Conservation (phyloP, 1,140 invertebrate species). For the Aphaenogaster floridana region DNA sequence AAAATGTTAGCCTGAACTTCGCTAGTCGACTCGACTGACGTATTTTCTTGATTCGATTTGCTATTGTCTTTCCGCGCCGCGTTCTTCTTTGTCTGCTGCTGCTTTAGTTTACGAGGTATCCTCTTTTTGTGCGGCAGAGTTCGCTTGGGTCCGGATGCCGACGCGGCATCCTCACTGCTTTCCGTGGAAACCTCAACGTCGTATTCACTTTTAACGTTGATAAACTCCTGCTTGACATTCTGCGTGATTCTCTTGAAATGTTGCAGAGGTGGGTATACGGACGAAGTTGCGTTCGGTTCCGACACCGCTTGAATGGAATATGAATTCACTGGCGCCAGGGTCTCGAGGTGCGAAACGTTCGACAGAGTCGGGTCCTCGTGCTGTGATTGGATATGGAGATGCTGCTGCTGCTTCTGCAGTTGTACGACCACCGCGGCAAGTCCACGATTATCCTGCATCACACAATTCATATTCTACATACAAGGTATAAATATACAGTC, state of each 20-base stretch:
- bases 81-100: constrained; percentile 82
- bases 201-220: constrained; percentile 84
- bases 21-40: neutral
- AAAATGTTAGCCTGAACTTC: constrained; percentile 82
- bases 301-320: constrained; percentile 84
- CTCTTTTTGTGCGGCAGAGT: constrained; percentile 88
- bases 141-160: constrained; percentile 83
- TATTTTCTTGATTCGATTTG: constrained; percentile 67
- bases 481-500: constrained; percentile 43
- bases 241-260: constrained; percentile 81
- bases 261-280: constrained; percentile 79
- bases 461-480: constrained; percentile 47
- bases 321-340: constrained; percentile 81
- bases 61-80: constrained; percentile 74
- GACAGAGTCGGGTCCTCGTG: constrained; percentile 80
- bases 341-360: constrained; percentile 83
- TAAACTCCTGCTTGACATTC: constrained; percentile 83
- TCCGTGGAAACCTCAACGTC: constrained; percentile 83
- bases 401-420: constrained; percentile 86
- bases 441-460: constrained; percentile 85
- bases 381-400: constrained; percentile 79
- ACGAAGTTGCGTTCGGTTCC: constrained; percentile 77
- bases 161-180: constrained; percentile 82
- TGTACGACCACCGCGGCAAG: constrained; percentile 88
- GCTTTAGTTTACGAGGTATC: constrained; percentile 87